These are phyloP conservation scores for Caloenas nicobarica DNA, from an alignment of 2,113 vertebrate species.

Conservation along the genomic window DNA sequence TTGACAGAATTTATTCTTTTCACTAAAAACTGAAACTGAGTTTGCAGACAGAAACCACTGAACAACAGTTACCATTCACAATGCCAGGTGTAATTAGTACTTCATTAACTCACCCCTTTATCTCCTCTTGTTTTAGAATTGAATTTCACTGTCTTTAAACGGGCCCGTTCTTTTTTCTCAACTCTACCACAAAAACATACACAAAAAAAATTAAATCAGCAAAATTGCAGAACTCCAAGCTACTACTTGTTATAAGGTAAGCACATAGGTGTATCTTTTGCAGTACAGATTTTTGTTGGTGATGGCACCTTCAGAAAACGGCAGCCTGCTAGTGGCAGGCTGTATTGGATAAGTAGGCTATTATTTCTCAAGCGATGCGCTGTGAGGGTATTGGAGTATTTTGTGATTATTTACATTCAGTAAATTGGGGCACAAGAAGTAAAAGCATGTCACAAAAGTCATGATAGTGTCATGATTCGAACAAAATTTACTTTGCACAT, in stretches of 20 bases:
- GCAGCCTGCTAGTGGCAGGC: not conserved
- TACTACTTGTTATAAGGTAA: not conserved
- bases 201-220: not conserved
- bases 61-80: not conserved
- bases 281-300: not conserved
- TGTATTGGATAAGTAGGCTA: not conserved
- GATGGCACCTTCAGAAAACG: not conserved
- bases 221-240: not conserved
- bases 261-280: not conserved
- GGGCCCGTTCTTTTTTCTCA: conserved; percentile 95
- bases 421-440: not conserved
- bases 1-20: not conserved
- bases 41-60: not conserved
- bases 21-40: not conserved
- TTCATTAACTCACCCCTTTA: conserved; percentile 89
- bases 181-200: conserved; percentile 77
- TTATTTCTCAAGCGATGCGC: not conserved
- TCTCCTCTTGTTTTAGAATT: conserved; percentile 94
- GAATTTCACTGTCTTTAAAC: conserved; percentile 98
- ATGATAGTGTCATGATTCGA: not conserved
- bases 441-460: not conserved
- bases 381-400: not conserved
- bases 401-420: not conserved
- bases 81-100: conserved; percentile 10
- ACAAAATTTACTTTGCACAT: not conserved